Evolutionary conservation across 1,140 invertebrate species (phyloP).

Genomic region (Listronotus bonariensis): DNA sequence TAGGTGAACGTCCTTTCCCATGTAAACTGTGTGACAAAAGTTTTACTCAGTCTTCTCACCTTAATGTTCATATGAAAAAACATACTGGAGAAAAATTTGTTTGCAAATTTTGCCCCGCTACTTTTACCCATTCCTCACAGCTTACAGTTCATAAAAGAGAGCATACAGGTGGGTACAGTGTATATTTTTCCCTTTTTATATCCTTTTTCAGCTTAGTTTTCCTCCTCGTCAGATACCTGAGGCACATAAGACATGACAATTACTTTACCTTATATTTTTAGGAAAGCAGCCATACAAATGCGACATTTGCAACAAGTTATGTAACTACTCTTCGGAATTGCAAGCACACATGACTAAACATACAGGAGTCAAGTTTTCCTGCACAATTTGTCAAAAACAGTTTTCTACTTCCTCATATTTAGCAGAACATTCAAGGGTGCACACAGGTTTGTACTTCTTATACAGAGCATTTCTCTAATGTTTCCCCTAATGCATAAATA

Average conservation of each 20-base stretch:
- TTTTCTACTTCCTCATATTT: conserved; percentile 51
- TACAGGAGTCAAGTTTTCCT: conserved; percentile 69
- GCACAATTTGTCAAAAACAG: conserved; percentile 53
- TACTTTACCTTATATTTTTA: too few relatives aligned
- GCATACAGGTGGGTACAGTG: conserved; percentile 66
- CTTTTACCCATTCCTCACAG: conserved; percentile 64
- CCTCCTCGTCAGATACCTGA: too few relatives aligned
- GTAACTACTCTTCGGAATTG: conserved; percentile 81
- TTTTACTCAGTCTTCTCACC: conserved; percentile 69
- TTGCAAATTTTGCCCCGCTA: conserved; percentile 58
- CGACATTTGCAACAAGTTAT: conserved; percentile 67
- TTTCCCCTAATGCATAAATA: too few relatives aligned
- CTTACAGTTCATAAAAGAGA: conserved; percentile 69
- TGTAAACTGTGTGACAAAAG: conserved; percentile 71
- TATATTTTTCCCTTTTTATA: conserved; percentile 8
- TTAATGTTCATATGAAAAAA: conserved; percentile 63
- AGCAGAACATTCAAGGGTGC: conserved; percentile 43
- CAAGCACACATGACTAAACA: conserved; percentile 81
- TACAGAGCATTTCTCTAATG: too few relatives aligned
- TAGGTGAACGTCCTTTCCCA: conserved; percentile 64
- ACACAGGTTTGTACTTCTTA: conserved; percentile 33
- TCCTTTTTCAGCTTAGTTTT: too few relatives aligned
- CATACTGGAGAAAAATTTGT: conserved; percentile 60
- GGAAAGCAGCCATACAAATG: conserved; percentile 71
- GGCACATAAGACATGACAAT: too few relatives aligned